Percentiles rank a stretch among this genome's conserved stretches.
Conservation (phyloP, 1,140 invertebrate species). For the Drosophila suzukii region DNA sequence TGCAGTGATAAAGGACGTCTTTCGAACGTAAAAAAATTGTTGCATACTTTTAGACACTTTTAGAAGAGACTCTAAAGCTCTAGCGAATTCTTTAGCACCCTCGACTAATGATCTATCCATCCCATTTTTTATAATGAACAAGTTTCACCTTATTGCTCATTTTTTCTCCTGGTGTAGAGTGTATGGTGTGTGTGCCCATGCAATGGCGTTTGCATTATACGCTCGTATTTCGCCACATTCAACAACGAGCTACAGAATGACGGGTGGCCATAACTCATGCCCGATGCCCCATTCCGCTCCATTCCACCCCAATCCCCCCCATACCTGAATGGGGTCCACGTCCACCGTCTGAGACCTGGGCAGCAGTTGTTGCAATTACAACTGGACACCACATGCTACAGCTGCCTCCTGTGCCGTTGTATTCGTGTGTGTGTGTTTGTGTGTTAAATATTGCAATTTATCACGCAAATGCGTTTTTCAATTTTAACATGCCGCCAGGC, state of each 20-base stretch:
- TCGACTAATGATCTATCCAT: too few relatives aligned
- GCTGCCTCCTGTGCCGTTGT: slow-evolving; percentile 61
- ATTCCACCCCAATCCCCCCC: slow-evolving; percentile 21
- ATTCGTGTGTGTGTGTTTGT: slow-evolving; percentile 48
- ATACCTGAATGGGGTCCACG: slow-evolving; percentile 28
- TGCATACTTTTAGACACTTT: background rate
- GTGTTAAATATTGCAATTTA: slow-evolving; percentile 85
- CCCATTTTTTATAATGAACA: background rate
- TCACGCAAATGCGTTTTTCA: slow-evolving; percentile 85
- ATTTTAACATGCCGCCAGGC: slow-evolving; percentile 84
- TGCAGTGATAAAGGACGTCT: background rate
- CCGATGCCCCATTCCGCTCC: slow-evolving; percentile 49
- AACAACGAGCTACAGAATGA: slow-evolving; percentile 79
- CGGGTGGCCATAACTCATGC: slow-evolving; percentile 80
- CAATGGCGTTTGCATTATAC: slow-evolving; percentile 83
- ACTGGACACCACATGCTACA: slow-evolving; percentile 82
- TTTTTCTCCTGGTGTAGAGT: slow-evolving; percentile 6
- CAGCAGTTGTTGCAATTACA: slow-evolving; percentile 80
- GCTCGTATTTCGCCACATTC: slow-evolving; percentile 83
- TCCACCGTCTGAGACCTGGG: slow-evolving; percentile 51
- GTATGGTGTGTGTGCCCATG: slow-evolving; percentile 57
- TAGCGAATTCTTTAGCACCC: too few relatives aligned
- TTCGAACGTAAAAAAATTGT: too few relatives aligned
- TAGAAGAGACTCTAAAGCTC: too few relatives aligned
- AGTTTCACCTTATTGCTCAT: background rate